Evolutionary conservation across 2,888 invertebrate species (phyloP).

Genomic region (Drosophila barbarae): DNA sequence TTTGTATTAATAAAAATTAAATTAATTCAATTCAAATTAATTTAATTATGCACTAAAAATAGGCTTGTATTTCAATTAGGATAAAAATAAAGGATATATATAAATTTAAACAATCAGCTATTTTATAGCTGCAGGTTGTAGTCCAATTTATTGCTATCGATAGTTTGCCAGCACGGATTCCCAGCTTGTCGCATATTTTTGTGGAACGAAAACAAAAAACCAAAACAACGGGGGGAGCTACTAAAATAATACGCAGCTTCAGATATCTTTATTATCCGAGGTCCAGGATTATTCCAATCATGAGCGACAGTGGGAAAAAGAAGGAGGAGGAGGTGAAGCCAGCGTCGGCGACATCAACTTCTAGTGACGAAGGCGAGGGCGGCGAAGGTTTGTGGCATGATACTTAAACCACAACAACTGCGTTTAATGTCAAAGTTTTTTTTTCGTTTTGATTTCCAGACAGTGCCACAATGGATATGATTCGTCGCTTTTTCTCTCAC

Average conservation of each 20-base stretch:
- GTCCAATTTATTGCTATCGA: neutral
- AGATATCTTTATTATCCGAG: constrained; percentile 1
- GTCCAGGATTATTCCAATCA: neutral
- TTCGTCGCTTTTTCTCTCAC: constrained; percentile 84
- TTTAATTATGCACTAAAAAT: no score
- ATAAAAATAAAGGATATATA: no score
- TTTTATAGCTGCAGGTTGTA: neutral
- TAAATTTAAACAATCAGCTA: no score
- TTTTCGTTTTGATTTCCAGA: constrained; percentile 44
- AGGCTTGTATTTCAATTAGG: no score
- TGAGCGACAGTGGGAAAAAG: constrained; percentile 15
- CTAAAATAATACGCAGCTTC: constrained; percentile 14
- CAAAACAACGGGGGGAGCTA: constrained; percentile 16
- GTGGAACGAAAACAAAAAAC: constrained; percentile 5
- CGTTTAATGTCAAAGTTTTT: constrained; percentile 13
- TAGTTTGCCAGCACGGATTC: neutral
- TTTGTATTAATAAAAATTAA: no score
- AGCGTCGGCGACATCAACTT: neutral
- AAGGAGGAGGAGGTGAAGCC: neutral
- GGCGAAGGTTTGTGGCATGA: constrained; percentile 13
- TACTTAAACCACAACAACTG: neutral
- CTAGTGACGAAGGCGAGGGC: constrained; percentile 22
- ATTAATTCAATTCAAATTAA: no score
- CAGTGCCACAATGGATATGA: constrained; percentile 82
- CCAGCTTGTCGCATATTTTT: neutral